Percentiles rank a stretch among this genome's conserved stretches.
These are phyloP conservation scores for Lutjanus argentimaculatus DNA, from an alignment of 2,797 vertebrate species.

Conservation along the genomic window DNA sequence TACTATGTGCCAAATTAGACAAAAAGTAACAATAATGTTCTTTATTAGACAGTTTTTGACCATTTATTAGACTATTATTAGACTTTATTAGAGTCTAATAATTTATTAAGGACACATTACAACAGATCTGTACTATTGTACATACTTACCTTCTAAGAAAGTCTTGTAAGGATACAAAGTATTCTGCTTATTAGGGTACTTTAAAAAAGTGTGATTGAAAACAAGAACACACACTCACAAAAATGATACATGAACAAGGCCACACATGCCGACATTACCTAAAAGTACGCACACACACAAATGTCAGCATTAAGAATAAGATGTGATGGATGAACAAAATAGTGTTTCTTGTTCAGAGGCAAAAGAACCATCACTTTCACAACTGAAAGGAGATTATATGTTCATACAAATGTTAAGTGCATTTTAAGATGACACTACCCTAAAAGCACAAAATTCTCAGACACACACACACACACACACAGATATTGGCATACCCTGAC, in stretches of 20 bases:
- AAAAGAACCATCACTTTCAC: not conserved
- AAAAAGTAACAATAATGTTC: too few relatives aligned
- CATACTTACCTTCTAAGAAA: too few relatives aligned
- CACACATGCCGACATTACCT: not conserved
- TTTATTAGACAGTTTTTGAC: too few relatives aligned
- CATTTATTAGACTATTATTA: too few relatives aligned
- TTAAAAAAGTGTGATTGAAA: not conserved
- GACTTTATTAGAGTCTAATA: too few relatives aligned
- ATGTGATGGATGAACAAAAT: constrained; percentile 28
- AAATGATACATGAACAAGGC: constrained; percentile 8
- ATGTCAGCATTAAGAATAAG: not conserved
- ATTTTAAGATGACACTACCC: constrained; percentile 23
- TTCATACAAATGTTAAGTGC: constrained; percentile 7
- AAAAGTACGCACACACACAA: not conserved
- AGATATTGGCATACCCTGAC: not conserved
- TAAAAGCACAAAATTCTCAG: not conserved
- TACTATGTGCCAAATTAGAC: too few relatives aligned
- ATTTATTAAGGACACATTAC: too few relatives aligned
- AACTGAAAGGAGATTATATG: constrained; percentile 17
- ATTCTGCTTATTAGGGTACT: too few relatives aligned
- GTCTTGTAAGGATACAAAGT: too few relatives aligned
- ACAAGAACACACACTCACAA: not conserved
- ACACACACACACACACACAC: not conserved
- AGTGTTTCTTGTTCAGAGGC: not conserved
- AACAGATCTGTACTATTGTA: too few relatives aligned